Conservation (phyloP, 2,113 vertebrate genomes). For the Orientallactaga bullata region DNA sequence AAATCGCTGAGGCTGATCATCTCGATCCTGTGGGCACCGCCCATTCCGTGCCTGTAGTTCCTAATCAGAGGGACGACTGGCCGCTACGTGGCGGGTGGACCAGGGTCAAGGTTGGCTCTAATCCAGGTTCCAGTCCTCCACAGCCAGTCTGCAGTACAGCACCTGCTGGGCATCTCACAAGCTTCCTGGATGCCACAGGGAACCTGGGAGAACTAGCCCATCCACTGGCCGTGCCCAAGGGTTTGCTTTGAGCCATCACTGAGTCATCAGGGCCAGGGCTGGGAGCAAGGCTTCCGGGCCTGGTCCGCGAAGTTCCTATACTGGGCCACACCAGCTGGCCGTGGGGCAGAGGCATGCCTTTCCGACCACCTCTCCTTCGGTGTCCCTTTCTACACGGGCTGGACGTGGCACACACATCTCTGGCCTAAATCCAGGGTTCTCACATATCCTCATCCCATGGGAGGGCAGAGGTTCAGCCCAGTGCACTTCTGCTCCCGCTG, state of each 20-base stretch:
- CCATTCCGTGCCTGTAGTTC: constrained; percentile 65
- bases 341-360: background rate
- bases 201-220: background rate
- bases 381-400: background rate
- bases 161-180: background rate
- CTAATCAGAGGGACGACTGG: constrained; percentile 52
- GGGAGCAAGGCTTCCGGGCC: background rate
- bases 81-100: background rate
- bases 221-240: background rate
- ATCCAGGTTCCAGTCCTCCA: background rate
- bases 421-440: background rate
- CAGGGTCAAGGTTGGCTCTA: background rate
- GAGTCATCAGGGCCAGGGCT: background rate
- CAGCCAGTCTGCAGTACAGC: background rate
- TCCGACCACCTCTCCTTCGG: background rate
- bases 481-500: too few species aligned
- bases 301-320: background rate
- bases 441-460: background rate
- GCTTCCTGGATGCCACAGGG: background rate
- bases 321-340: background rate
- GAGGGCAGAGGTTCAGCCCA: background rate
- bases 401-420: background rate
- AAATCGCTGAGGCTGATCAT: constrained; percentile 68
- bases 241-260: background rate
- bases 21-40: constrained; percentile 52